Base-by-base conservation (phyloP, 2,797 vertebrate species). In the Alca torda region DNA sequence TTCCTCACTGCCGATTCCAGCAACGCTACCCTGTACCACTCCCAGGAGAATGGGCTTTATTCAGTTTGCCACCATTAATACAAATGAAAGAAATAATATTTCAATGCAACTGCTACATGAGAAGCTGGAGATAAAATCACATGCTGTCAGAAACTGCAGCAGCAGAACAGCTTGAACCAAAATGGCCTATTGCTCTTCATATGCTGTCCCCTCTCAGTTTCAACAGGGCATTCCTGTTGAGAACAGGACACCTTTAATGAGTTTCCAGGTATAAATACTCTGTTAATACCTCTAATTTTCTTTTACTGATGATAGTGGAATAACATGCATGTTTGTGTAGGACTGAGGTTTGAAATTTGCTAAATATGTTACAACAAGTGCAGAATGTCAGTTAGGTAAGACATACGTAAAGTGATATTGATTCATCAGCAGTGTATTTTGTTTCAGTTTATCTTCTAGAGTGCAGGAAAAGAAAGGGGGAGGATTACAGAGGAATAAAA, bases 401-500 rank as follows among this genome's bases (percentile, higher is more conserved):
- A 43, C 9, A 45, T 33, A 56, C 3, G 19, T 76, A 50, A 78
- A 75, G 30, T n/a, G 20, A 30, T 70, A 77, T 4, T 28, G 23
- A 33, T 31, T 87, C n/a, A 88, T 74, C 9, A 25, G 41, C 18
- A 20, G 11, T 53, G 37, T 24, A 16, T 87, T 90, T 93, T 84
- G 18, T 86, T 96, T 74, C 87, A 99, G 98, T 89, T 6, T 99
- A 97, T 87, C 98, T 99, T 89, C 94, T 97, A 89, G 98, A 99
- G 69, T 99, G 98, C 87, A 96, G 95, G 59, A 98, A 75, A 31
- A 98, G 98, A 64, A 83, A 91, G 11, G 98, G 98, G 63, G 82
- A 21, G 25, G 94, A 96, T 93, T 99, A 99, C 96, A 98, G 98
- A 97, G 98, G 98, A 90, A 98, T 98, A 16, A 97, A 97, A 96